Percentiles rank a stretch among this genome's conserved stretches.
phyloP scores from a whole-genome alignment of 2,113 vertebrate genomes.

The Peromyscus leucopus region DNA sequence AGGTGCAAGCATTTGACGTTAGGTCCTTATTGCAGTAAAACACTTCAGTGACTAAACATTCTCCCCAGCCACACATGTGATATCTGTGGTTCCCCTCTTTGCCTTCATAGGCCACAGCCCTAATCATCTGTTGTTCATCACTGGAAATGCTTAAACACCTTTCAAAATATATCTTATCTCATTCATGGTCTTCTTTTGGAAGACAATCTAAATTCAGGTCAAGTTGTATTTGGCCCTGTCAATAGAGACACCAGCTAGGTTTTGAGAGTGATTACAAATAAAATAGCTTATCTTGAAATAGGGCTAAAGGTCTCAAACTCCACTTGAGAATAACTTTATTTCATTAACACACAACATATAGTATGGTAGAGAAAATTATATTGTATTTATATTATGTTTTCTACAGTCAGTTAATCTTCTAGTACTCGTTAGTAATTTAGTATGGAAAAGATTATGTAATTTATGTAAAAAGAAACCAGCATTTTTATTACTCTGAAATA shows the following conservation, averaged over 20 bases:
- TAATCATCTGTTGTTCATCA: background rate
- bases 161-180: background rate
- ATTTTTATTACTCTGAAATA: background rate
- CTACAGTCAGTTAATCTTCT: background rate
- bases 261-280: background rate
- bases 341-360: background rate
- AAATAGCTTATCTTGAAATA: background rate
- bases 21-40: background rate
- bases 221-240: background rate
- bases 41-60: background rate
- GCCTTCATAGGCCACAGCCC: background rate
- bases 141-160: background rate
- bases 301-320: background rate
- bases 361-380: slow-evolving; percentile 46
- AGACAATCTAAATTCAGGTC: background rate
- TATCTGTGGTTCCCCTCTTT: background rate
- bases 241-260: background rate
- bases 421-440: slow-evolving; percentile 7
- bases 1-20: background rate
- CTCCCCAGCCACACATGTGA: background rate
- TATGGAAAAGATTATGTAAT: slow-evolving; percentile 18
- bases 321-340: slow-evolving; percentile 8
- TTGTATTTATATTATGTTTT: background rate
- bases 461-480: background rate
- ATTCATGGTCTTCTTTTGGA: background rate